Evolutionary conservation across 2,113 vertebrate species (phyloP).

Genomic region (Hemiscyllium ocellatum): DNA sequence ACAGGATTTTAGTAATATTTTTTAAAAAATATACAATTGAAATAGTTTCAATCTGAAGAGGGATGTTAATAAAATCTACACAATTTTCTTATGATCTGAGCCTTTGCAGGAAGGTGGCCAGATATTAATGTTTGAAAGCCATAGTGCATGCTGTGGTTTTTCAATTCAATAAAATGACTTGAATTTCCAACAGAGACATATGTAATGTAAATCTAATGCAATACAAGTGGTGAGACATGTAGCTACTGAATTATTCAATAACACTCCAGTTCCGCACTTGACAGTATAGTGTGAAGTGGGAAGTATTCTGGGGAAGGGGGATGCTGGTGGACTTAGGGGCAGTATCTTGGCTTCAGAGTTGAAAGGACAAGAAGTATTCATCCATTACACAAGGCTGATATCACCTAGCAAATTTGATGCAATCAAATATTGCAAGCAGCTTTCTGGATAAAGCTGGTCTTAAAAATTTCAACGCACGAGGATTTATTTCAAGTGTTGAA

Average conservation of each 20-base stretch:
- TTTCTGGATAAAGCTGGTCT: not conserved
- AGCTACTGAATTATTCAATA: slow-evolving; percentile 3
- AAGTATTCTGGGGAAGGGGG: not conserved
- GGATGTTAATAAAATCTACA: not conserved
- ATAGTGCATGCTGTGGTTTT: not conserved
- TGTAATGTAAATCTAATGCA: not conserved
- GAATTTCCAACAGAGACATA: not conserved
- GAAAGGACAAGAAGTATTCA: not conserved
- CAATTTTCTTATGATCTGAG: not conserved
- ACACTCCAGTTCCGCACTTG: not conserved
- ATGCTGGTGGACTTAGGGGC: not conserved
- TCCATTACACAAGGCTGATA: not conserved
- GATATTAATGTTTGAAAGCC: not conserved
- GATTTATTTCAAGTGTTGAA: slow-evolving; percentile 5
- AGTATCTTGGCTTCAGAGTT: not conserved
- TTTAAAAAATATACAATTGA: not conserved
- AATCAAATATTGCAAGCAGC: not conserved
- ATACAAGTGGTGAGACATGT: not conserved
- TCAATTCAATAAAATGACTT: not conserved
- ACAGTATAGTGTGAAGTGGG: not conserved
- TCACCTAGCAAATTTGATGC: not conserved
- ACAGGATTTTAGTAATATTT: not conserved
- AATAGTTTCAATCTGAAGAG: not conserved
- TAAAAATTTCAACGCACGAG: not conserved
- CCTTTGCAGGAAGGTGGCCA: not conserved